These are phyloP conservation scores for Limnephilus lunatus DNA, from an alignment of 2,888 invertebrate species.

Conservation along the genomic window DNA sequence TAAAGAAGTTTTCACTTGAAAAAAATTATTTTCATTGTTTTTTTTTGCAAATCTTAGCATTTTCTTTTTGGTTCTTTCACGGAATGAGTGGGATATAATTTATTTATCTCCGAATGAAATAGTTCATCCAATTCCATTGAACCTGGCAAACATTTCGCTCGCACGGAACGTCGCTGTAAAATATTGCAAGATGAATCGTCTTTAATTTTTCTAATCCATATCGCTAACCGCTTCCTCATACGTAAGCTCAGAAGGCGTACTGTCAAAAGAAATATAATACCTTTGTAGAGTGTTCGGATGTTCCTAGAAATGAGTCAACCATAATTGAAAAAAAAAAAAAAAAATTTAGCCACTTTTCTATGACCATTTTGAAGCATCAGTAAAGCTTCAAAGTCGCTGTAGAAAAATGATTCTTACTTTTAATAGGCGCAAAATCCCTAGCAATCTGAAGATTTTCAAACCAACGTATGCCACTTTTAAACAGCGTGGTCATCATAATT, in stretches of 20 bases:
- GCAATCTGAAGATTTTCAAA: background rate
- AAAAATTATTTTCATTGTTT: background rate
- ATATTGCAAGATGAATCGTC: slow-evolving; percentile 21
- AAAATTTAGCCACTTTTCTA: too few relatives aligned
- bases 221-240: slow-evolving; percentile 5
- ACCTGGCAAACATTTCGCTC: background rate
- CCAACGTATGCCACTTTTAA: too few relatives aligned
- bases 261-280: slow-evolving; percentile 20
- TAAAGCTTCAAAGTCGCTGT: too few relatives aligned
- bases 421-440: background rate
- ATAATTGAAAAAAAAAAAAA: too few relatives aligned
- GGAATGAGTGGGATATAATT: background rate
- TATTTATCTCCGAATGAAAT: background rate
- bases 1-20: too few relatives aligned
- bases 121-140: background rate
- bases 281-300: background rate
- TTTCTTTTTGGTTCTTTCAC: background rate
- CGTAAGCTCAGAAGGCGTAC: slow-evolving; percentile 7
- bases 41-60: background rate
- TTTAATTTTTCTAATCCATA: slow-evolving; percentile 15
- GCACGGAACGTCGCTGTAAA: background rate
- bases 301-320: background rate
- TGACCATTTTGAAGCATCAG: background rate
- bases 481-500: too few relatives aligned
- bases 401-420: background rate